Conservation (phyloP, 2,797 vertebrate genomes). For the Lepilemur ruficaudatus region DNA sequence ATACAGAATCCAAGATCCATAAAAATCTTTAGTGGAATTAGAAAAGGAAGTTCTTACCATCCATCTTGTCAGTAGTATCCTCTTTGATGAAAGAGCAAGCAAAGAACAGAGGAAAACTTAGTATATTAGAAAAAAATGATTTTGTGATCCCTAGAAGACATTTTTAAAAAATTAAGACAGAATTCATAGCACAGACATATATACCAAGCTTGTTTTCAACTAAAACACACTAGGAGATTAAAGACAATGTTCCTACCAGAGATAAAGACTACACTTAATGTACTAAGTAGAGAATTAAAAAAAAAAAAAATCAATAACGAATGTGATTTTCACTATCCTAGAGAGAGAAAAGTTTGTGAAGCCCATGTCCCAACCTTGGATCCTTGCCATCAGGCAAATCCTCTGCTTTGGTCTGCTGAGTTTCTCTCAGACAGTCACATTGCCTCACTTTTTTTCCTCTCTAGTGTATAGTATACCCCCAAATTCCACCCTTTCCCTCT, state of each 20-base stretch:
- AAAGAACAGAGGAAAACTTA: slow-evolving; percentile 87
- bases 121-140: slow-evolving; percentile 81
- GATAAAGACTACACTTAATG: neutral
- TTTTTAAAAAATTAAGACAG: slow-evolving; percentile 77
- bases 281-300: neutral
- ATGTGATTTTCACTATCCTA: neutral
- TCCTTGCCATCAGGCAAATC: neutral
- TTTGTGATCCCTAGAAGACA: slow-evolving; percentile 77
- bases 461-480: neutral
- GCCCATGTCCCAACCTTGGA: neutral
- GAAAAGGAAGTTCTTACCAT: slow-evolving; percentile 94
- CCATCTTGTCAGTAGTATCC: slow-evolving; percentile 98
- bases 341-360: neutral
- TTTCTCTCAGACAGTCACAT: neutral
- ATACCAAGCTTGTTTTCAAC: slow-evolving; percentile 64
- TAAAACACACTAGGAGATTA: neutral
- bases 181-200: slow-evolving; percentile 72
- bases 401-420: neutral
- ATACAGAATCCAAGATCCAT: slow-evolving; percentile 12
- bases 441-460: neutral
- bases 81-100: slow-evolving; percentile 93
- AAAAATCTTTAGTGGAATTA: slow-evolving; percentile 66
- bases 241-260: neutral
- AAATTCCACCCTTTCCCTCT: neutral
- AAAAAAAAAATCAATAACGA: neutral